phyloP scores from a whole-genome alignment of 2,797 vertebrate genomes.

The Silurus lanzhouensis region DNA sequence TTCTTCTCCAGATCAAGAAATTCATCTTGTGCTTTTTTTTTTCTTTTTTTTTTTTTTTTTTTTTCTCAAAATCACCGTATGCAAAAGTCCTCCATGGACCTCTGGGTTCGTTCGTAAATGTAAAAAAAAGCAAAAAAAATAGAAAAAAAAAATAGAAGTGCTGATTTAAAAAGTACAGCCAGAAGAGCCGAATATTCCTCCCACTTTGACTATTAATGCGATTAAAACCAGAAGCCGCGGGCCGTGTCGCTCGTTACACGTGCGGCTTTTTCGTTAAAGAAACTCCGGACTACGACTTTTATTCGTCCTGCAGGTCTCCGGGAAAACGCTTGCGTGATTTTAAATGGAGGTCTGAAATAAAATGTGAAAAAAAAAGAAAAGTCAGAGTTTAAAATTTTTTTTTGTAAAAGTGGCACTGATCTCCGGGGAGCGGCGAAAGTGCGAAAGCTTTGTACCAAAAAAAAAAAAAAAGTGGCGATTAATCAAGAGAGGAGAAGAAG shows the following conservation, averaged over 20 bases:
- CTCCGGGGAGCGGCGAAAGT: conserved; percentile 52
- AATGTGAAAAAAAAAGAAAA: too few relatives aligned
- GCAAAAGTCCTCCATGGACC: too few relatives aligned
- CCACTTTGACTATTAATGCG: neutral
- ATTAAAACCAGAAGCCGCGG: neutral
- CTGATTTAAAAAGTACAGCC: neutral
- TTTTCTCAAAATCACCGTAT: too few relatives aligned
- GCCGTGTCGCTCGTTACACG: neutral
- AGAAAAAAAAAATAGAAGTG: too few relatives aligned
- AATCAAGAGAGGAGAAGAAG: conserved; percentile 66
- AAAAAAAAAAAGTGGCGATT: conserved; percentile 49
- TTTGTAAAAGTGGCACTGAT: conserved; percentile 57
- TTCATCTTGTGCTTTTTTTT: too few relatives aligned
- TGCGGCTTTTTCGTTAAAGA: neutral
- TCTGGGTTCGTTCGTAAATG: too few relatives aligned
- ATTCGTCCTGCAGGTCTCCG: neutral
- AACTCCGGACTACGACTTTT: neutral
- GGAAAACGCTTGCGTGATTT: too few relatives aligned
- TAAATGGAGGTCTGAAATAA: too few relatives aligned
- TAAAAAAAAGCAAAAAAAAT: too few relatives aligned
- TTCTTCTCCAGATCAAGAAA: too few relatives aligned
- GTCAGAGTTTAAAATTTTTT: too few relatives aligned
- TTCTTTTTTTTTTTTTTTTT: too few relatives aligned
- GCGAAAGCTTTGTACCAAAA: conserved; percentile 46
- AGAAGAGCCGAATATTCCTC: neutral